Evolutionary conservation across 2,888 invertebrate genomes (phyloP).

Genomic region (Aromia moschata): DNA sequence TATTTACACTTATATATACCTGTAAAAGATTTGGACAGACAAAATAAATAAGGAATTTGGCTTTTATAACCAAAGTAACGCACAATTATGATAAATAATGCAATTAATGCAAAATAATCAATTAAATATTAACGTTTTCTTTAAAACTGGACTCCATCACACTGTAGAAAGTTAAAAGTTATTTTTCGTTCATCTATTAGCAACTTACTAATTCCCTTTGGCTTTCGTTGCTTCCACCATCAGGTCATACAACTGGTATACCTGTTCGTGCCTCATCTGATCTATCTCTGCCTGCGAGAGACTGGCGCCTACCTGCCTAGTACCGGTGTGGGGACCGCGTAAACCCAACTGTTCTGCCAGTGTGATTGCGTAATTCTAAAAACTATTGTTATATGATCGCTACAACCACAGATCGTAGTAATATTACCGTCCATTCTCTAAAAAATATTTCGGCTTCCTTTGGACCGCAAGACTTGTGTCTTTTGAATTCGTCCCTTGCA

Average conservation of each 20-base stretch:
- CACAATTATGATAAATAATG: no score
- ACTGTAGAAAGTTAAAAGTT: background rate
- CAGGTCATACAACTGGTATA: conserved; percentile 85
- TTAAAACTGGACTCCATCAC: no score
- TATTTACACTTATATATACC: no score
- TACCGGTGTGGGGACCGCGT: conserved; percentile 65
- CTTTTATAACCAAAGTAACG: no score
- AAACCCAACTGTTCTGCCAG: conserved; percentile 75
- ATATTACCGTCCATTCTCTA: conserved; percentile 90
- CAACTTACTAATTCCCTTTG: background rate
- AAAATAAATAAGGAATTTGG: no score
- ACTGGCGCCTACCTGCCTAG: conserved; percentile 70
- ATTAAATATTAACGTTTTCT: no score
- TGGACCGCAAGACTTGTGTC: conserved; percentile 79
- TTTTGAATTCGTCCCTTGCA: conserved; percentile 77
- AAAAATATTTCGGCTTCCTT: conserved; percentile 81
- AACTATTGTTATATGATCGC: conserved; percentile 38
- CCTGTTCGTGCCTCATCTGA: conserved; percentile 81
- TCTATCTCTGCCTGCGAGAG: conserved; percentile 72
- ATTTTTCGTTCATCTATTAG: conserved; percentile 22
- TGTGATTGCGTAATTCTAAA: conserved; percentile 79
- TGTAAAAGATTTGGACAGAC: no score
- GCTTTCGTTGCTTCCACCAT: conserved; percentile 73
- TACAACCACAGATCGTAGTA: no score
- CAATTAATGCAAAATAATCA: no score